These are phyloP conservation scores for Aphyosemion australe DNA, from an alignment of 2,113 vertebrate genomes.

Conservation along the genomic window DNA sequence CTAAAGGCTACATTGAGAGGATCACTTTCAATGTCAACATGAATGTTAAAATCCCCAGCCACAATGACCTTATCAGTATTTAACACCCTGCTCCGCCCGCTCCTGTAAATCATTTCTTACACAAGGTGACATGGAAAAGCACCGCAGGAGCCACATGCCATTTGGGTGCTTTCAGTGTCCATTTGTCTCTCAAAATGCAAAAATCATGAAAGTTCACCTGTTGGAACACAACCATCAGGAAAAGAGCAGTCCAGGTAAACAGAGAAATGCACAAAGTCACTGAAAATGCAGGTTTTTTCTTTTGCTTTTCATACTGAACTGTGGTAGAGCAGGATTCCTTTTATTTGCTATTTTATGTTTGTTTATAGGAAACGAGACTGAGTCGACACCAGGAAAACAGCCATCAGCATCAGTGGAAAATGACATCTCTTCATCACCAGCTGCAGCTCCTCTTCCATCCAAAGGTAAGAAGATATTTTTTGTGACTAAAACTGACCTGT, in stretches of 20 bases:
- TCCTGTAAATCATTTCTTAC: constrained; percentile 79
- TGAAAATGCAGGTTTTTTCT: not conserved
- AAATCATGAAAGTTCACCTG: constrained; percentile 80
- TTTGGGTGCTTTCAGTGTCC: constrained; percentile 83
- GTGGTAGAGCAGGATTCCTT: too few species aligned
- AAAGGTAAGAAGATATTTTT: constrained; percentile 54
- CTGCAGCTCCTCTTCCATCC: constrained; percentile 17
- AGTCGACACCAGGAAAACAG: constrained; percentile 21
- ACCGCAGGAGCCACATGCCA: constrained; percentile 79
- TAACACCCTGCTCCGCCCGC: constrained; percentile 76
- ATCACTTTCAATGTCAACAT: too few species aligned
- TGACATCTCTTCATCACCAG: constrained; percentile 3
- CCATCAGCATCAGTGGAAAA: not conserved
- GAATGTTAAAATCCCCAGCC: too few species aligned
- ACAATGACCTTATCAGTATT: too few species aligned
- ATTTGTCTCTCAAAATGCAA: constrained; percentile 79
- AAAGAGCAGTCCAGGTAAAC: constrained; percentile 27
- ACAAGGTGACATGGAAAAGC: constrained; percentile 80
- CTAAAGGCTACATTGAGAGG: too few species aligned
- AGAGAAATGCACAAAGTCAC: not conserved
- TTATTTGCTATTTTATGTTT: not conserved
- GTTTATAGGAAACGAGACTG: constrained; percentile 20
- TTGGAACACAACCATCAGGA: constrained; percentile 58
- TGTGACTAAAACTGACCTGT: too few species aligned
- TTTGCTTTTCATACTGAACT: not conserved